These are phyloP conservation scores for Oreochromis niloticus DNA, from an alignment of 2,113 vertebrate species.

Conservation along the genomic window DNA sequence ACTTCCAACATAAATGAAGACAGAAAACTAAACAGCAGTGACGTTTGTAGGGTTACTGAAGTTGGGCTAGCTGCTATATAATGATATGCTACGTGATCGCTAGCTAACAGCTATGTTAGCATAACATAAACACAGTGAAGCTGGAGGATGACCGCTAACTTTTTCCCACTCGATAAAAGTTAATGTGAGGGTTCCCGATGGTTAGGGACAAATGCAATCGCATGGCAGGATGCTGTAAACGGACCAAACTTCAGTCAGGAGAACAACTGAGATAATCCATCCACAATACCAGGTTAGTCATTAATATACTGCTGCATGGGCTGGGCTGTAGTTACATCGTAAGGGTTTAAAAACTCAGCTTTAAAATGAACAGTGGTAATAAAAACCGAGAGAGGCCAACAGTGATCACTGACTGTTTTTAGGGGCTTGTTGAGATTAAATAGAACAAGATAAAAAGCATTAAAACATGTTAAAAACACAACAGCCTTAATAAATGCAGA, in stretches of 20 bases:
- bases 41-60: neutral
- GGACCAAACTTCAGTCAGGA: rapidly evolving
- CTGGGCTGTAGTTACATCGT: rapidly evolving
- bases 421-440: rapidly evolving
- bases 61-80: rapidly evolving
- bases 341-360: neutral
- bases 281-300: no score
- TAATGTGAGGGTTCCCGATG: rapidly evolving
- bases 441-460: rapidly evolving
- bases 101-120: neutral
- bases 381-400: rapidly evolving
- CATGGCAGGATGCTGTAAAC: no score
- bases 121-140: neutral
- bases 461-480: neutral
- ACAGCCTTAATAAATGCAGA: rapidly evolving
- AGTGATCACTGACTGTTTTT: neutral
- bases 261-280: no score
- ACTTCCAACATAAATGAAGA: neutral
- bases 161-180: neutral
- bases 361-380: neutral
- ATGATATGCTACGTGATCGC: rapidly evolving
- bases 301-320: no score
- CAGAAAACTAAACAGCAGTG: neutral
- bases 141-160: neutral
- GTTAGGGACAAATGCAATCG: rapidly evolving